Evolutionary conservation across 2,113 vertebrate genomes (phyloP).

Genomic region (Rhinoderma darwinii): DNA sequence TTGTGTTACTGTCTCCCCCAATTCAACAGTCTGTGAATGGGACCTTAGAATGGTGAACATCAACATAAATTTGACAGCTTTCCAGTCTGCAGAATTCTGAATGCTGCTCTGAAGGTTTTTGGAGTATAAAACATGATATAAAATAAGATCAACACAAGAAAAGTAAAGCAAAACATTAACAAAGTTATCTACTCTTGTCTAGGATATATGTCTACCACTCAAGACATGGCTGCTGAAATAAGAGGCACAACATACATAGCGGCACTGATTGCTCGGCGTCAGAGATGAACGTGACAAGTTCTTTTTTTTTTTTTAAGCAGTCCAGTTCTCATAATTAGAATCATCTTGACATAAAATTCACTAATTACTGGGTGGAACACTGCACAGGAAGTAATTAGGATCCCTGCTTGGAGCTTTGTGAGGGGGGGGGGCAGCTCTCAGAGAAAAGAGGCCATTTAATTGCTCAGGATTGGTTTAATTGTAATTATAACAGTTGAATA

Average conservation of each 20-base stretch:
- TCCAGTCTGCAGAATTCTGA: not conserved
- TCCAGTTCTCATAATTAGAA: constrained; percentile 61
- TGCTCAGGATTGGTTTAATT: not conserved
- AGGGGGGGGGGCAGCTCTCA: not conserved
- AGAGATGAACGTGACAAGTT: constrained; percentile 60
- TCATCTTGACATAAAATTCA: constrained; percentile 64
- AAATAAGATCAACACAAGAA: not conserved
- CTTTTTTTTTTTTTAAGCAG: constrained; percentile 21
- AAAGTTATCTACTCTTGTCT: not conserved
- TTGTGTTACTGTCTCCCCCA: no score
- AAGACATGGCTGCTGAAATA: not conserved
- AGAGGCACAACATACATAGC: not conserved
- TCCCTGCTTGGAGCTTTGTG: constrained; percentile 42
- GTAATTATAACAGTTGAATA: constrained; percentile 25
- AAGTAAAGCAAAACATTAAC: not conserved
- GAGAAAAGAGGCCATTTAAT: constrained; percentile 11
- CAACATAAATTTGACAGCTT: no score
- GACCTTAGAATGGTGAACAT: not conserved
- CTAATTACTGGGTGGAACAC: constrained; percentile 63
- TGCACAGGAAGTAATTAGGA: constrained; percentile 62
- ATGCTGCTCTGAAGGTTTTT: not conserved
- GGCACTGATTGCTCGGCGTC: not conserved
- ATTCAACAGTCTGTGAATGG: not conserved
- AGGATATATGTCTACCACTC: not conserved
- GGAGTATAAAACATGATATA: not conserved